Evolutionary conservation across 2,113 vertebrate genomes (phyloP).

Genomic region (Laticauda colubrina): DNA sequence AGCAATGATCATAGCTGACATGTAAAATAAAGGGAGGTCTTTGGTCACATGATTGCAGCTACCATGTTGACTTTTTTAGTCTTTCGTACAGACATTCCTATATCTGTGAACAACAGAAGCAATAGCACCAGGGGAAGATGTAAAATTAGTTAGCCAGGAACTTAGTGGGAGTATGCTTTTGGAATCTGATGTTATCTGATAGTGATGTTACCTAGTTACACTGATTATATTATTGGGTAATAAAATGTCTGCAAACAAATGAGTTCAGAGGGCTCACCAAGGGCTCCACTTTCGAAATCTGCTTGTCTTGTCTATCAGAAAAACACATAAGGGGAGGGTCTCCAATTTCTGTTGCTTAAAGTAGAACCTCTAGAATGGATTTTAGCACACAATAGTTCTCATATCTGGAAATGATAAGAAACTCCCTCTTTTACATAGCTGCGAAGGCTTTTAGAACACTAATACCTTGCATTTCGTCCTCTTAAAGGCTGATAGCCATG

Average conservation of each 20-base stretch:
- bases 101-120: neutral
- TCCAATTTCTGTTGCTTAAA: neutral
- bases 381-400: neutral
- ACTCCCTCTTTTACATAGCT: neutral
- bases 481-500: neutral
- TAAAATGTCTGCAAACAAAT: neutral
- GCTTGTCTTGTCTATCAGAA: neutral
- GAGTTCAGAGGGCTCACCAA: neutral
- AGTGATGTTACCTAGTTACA: neutral
- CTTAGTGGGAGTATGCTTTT: neutral
- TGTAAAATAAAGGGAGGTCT: neutral
- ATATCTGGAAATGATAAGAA: neutral
- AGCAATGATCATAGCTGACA: neutral
- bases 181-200: neutral
- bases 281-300: neutral
- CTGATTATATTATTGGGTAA: neutral
- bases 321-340: neutral
- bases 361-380: neutral
- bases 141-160: neutral
- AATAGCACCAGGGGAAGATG: neutral
- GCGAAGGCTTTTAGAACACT: neutral
- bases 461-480: neutral
- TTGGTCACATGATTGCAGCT: neutral
- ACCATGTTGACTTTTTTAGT: neutral
- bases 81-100: neutral